phyloP scores from a whole-genome alignment of 92 coral and sea anemone species.

The Palythoa grandis region DNA sequence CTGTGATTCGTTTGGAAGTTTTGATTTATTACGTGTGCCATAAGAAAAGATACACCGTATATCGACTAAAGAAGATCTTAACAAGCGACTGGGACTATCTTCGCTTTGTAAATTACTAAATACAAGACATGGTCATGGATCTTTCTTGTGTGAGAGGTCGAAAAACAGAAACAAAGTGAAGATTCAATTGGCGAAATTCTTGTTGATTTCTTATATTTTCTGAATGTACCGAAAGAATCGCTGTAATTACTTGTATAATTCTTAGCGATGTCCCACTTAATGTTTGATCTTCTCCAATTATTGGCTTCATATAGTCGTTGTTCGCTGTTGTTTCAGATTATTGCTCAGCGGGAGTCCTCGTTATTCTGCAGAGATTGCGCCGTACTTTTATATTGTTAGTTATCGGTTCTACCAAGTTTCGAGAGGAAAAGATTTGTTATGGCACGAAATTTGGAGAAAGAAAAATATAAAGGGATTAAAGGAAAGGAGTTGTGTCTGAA shows the following conservation, averaged over 20 bases:
- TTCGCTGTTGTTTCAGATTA: not conserved
- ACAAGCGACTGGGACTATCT: too few relatives aligned
- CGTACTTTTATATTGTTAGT: not conserved
- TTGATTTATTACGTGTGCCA: not conserved
- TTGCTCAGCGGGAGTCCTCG: not conserved
- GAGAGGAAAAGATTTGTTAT: not conserved
- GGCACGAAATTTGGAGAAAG: conserved; percentile 37
- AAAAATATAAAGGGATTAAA: conserved; percentile 23
- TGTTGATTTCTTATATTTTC: not conserved
- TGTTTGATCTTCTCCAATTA: not conserved
- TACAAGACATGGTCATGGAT: too few relatives aligned
- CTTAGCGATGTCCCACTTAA: conserved; percentile 8
- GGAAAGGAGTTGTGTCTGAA: conserved; percentile 69
- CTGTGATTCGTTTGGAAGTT: not conserved
- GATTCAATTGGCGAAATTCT: not conserved
- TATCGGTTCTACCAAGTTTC: not conserved
- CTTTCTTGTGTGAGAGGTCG: not conserved
- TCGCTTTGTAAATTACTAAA: too few relatives aligned
- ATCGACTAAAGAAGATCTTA: too few relatives aligned
- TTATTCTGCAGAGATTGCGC: not conserved
- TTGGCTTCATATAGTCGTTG: not conserved
- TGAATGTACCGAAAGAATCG: not conserved
- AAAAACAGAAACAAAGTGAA: not conserved
- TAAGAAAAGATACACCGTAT: not conserved
- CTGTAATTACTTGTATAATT: not conserved